Percentiles rank a stretch among this genome's conserved stretches.
These are phyloP conservation scores for Lamellibrachia luymesi DNA, from an alignment of 1,140 invertebrate genomes.

Conservation along the genomic window DNA sequence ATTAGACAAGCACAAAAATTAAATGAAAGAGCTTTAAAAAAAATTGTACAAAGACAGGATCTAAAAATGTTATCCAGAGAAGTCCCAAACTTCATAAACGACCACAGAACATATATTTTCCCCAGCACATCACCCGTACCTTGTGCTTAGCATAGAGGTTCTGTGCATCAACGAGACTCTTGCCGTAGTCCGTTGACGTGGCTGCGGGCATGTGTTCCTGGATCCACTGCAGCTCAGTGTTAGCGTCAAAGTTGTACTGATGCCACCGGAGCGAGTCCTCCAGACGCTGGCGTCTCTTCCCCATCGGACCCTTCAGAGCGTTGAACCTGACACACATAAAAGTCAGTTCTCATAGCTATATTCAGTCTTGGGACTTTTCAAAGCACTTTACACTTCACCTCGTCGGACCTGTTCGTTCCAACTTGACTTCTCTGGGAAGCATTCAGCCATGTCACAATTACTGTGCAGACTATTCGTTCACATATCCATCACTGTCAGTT, in stretches of 20 bases:
- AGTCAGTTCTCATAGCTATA: not conserved
- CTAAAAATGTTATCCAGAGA: too few relatives aligned
- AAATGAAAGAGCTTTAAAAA: too few relatives aligned
- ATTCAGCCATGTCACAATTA: too few relatives aligned
- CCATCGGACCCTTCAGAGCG: conserved; percentile 58
- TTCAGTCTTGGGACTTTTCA: too few relatives aligned
- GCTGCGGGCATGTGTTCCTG: conserved; percentile 82
- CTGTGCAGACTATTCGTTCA: too few relatives aligned
- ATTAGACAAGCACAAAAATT: too few relatives aligned
- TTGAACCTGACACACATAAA: conserved; percentile 44
- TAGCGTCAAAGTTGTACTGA: conserved; percentile 91
- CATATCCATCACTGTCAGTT: too few relatives aligned
- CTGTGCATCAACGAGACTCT: conserved; percentile 88
- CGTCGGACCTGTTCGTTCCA: too few relatives aligned
- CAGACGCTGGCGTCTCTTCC: conserved; percentile 70
- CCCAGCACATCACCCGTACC: conserved; percentile 35
- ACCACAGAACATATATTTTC: conserved; percentile 69
- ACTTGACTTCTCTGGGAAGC: too few relatives aligned
- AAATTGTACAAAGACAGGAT: too few relatives aligned
- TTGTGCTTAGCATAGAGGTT: conserved; percentile 89
- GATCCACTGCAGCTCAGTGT: conserved; percentile 94
- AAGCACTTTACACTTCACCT: too few relatives aligned
- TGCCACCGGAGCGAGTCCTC: conserved; percentile 86
- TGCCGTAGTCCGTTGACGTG: conserved; percentile 66
- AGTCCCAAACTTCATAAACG: conserved; percentile 63